Conservation (phyloP, 1,140 invertebrate species). For the Lepidostoma basale region DNA sequence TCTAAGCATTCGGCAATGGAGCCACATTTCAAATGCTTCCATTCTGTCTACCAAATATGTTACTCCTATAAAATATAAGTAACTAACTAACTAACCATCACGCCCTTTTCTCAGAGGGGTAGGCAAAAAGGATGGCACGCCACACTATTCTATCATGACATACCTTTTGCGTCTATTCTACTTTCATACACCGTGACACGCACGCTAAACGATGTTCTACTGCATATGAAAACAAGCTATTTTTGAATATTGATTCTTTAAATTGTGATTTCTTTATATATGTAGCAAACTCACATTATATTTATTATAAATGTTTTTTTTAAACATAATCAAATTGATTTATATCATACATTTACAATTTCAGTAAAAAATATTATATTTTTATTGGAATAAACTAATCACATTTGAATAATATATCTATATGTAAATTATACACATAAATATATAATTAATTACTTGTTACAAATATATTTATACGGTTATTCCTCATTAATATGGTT, state of each 20-base stretch:
- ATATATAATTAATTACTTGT: too few species aligned
- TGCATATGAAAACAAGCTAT: neutral
- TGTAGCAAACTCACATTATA: neutral
- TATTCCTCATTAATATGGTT: too few species aligned
- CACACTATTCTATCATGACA: neutral
- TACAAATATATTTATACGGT: too few species aligned
- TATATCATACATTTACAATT: neutral
- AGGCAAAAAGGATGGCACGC: neutral
- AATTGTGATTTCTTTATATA: neutral
- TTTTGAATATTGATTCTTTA: neutral
- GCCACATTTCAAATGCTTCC: too few species aligned
- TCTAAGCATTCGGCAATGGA: too few species aligned
- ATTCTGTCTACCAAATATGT: too few species aligned
- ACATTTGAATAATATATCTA: too few species aligned
- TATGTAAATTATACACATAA: too few species aligned
- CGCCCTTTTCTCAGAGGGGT: neutral
- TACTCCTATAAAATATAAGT: too few species aligned
- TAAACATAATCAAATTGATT: neutral
- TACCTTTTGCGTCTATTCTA: too few species aligned
- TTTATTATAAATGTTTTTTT: neutral
- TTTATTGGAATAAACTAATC: neutral
- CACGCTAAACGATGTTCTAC: neutral
- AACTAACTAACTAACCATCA: too few species aligned
- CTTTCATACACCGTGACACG: too few species aligned
- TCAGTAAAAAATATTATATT: neutral